These are phyloP conservation scores for Sipha maydis DNA, from an alignment of 2,888 invertebrate genomes.

Conservation along the genomic window DNA sequence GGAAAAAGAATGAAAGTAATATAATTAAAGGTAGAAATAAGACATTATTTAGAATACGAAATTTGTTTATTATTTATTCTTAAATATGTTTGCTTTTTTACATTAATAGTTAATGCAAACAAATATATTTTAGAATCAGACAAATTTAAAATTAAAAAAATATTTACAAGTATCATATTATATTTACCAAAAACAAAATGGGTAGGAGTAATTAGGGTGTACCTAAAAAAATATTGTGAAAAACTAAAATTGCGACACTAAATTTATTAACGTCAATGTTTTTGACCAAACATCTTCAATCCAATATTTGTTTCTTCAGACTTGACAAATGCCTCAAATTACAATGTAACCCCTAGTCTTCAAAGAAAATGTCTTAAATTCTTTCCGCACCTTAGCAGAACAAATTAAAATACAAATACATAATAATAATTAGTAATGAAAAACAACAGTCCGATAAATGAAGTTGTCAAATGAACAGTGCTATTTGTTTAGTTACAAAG, in stretches of 20 bases:
- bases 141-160: conserved; percentile 43
- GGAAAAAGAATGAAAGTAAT: background rate
- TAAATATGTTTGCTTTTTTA: conserved; percentile 39
- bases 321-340: conserved; percentile 56
- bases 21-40: background rate
- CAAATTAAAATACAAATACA: conserved; percentile 60
- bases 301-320: conserved; percentile 46
- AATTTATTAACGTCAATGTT: conserved; percentile 39
- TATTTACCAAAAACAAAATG: conserved; percentile 40
- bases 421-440: conserved; percentile 57
- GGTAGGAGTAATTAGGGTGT: conserved; percentile 33
- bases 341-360: conserved; percentile 59
- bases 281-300: conserved; percentile 44
- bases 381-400: conserved; percentile 58
- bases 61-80: conserved; percentile 46
- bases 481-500: conserved; percentile 51
- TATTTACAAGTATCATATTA: conserved; percentile 49
- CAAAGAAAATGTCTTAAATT: conserved; percentile 61
- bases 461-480: conserved; percentile 39
- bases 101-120: conserved; percentile 42
- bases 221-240: conserved; percentile 34
- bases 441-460: conserved; percentile 38
- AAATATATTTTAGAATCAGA: background rate
- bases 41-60: conserved; percentile 24
- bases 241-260: conserved; percentile 50